Conservation (phyloP, 1,140 invertebrate species). For the Trissolcus basalis region DNA sequence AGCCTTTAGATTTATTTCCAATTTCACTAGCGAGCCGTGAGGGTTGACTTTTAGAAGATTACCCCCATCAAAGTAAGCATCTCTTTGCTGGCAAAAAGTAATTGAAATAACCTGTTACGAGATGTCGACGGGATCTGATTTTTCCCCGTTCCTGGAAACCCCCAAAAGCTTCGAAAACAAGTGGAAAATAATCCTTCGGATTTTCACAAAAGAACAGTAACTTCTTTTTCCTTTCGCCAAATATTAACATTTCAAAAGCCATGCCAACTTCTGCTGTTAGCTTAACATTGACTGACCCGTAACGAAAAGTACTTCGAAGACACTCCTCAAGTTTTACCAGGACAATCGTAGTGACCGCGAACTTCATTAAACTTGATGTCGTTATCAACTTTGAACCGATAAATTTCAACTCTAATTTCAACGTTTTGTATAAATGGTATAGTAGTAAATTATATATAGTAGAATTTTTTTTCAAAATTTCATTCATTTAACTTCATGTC, state of each 20-base stretch:
- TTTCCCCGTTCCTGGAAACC: background rate
- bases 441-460: no score
- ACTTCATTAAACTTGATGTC: conserved; percentile 71
- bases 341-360: conserved; percentile 59
- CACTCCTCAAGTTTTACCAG: conserved; percentile 61
- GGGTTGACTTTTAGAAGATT: conserved; percentile 58
- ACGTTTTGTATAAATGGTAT: conserved; percentile 34
- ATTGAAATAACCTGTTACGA: conserved; percentile 53
- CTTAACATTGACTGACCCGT: conserved; percentile 65
- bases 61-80: conserved; percentile 50
- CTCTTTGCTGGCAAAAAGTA: conserved; percentile 34
- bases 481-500: no score
- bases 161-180: background rate
- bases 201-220: no score
- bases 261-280: conserved; percentile 49
- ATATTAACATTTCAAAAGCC: conserved; percentile 60
- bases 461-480: no score
- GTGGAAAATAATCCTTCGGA: no score
- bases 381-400: conserved; percentile 63
- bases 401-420: conserved; percentile 51
- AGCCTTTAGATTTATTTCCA: conserved; percentile 72
- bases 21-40: conserved; percentile 49
- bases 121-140: background rate
- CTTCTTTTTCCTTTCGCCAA: no score
- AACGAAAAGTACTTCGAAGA: conserved; percentile 59